Conservation (phyloP, 2,888 invertebrate genomes). For the Melanostoma mellinum region DNA sequence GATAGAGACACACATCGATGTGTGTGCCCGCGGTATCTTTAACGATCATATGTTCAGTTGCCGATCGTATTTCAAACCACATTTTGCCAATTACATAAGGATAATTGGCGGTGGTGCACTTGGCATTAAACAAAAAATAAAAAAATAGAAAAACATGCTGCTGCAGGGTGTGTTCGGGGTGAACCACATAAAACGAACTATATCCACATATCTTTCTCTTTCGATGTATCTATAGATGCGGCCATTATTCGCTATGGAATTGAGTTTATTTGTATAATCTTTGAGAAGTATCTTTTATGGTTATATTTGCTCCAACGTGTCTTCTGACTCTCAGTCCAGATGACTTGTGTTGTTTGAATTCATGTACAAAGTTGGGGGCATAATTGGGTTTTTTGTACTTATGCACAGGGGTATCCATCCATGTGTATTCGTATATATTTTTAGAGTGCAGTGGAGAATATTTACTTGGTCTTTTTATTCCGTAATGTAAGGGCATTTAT, state of each 20-base stretch:
- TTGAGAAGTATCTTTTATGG: slow-evolving; percentile 17
- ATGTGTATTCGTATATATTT: slow-evolving; percentile 32
- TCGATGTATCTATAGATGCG: slow-evolving; percentile 45
- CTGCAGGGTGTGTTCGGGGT: slow-evolving; percentile 52
- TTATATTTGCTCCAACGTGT: background rate
- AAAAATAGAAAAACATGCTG: slow-evolving; percentile 28
- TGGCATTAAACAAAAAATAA: slow-evolving; percentile 62
- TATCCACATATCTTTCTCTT: slow-evolving; percentile 22
- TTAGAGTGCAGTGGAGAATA: slow-evolving; percentile 4
- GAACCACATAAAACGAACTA: slow-evolving; percentile 45
- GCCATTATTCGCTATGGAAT: slow-evolving; percentile 28
- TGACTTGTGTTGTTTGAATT: slow-evolving; percentile 40
- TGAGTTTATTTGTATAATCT: slow-evolving; percentile 19
- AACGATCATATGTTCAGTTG: slow-evolving; percentile 45
- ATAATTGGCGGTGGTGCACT: slow-evolving; percentile 68
- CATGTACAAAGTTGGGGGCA: slow-evolving; percentile 15
- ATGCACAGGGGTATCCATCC: slow-evolving; percentile 33
- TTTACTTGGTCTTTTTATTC: slow-evolving; percentile 25
- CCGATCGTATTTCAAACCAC: slow-evolving; percentile 67
- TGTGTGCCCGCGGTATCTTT: slow-evolving; percentile 28
- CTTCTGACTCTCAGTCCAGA: slow-evolving; percentile 27
- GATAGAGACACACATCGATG: slow-evolving; percentile 16
- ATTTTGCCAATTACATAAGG: slow-evolving; percentile 65
- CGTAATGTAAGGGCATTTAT: slow-evolving; percentile 19
- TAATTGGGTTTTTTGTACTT: slow-evolving; percentile 8